Conservation (phyloP, 2,113 vertebrate genomes). For the Alectura lathami region DNA sequence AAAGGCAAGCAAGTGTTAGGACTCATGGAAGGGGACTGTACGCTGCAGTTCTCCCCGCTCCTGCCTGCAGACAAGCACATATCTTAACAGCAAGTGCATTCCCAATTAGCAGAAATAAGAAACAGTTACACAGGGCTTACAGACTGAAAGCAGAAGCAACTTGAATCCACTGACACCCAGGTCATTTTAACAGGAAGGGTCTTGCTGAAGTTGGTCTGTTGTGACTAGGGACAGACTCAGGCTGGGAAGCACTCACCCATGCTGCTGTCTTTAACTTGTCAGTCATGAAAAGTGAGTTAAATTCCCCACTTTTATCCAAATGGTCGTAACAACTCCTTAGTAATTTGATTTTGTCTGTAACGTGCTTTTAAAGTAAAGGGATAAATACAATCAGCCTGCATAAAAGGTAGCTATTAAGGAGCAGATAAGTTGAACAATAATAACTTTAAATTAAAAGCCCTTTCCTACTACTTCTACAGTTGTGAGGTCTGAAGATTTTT, state of each 20-base stretch:
- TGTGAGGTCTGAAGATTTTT: constrained; percentile 26
- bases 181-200: neutral
- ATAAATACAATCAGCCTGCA: constrained; percentile 60
- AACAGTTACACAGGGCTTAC: neutral
- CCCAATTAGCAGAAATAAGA: neutral
- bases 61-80: neutral
- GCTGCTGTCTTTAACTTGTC: neutral
- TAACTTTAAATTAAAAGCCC: constrained; percentile 73
- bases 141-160: neutral
- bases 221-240: neutral
- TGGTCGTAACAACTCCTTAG: constrained; percentile 16
- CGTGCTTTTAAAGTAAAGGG: constrained; percentile 73
- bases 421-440: constrained; percentile 17
- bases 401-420: constrained; percentile 65
- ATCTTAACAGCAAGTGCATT: neutral
- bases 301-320: constrained; percentile 15
- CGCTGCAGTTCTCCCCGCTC: accelerated
- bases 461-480: neutral
- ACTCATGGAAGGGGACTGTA: neutral
- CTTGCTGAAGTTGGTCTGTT: neutral
- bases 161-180: neutral
- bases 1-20: neutral
- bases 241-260: neutral
- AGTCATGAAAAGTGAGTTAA: constrained; percentile 6
- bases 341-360: constrained; percentile 68